Evolutionary conservation across 2,113 vertebrate species (phyloP), one percentile per base, ranked within the genome.

Genomic region (Salvelinus namaycush): DNA sequence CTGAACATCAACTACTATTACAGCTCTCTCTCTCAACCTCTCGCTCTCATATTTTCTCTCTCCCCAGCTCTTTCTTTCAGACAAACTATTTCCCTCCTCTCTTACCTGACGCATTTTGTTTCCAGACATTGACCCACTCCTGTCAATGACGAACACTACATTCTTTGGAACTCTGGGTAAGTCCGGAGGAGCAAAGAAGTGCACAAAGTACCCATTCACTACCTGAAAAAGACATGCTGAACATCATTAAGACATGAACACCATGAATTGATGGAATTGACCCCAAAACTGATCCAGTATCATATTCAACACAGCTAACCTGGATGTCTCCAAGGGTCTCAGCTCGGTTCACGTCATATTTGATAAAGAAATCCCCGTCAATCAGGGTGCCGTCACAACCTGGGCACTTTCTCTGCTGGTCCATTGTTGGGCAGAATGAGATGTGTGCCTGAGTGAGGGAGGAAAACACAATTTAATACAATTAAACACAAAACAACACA

Each of bases 281-380:
- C 7, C n/a, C 39, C 39, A 44, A 44, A 24, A 74, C 16, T 44
- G 67, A 22, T 70, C 4, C 48, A 29, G 31, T 18, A 27, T 27
- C 5, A 62, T 20, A 12, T 54, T 22, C n/a, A 62, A 62, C 7
- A 22, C 59, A 22, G 76, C 89, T 89, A 78, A 97, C 96, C 94
- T 97, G 95, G 71, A 99, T 89, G 76, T 96, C 94, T 6, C 96
- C 95, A 9, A 92, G 69, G 16, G 80, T 73, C 6, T 68, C 49
- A 65, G 87, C 92, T 82, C 95, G 89, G 8, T 94, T 94, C 77
- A 98, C 96, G 5, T 99, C 97, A 0, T 99, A 99, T 18, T 80
- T 96, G 65, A 98, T 91, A 79, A 79, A 85, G 84, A 99, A 97
- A 89, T 97, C 95, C 67, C 96, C 97, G 64, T 98, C 90, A 57